phyloP scores from a whole-genome alignment of 2,888 invertebrate genomes.

The Drosophila picticornis region DNA sequence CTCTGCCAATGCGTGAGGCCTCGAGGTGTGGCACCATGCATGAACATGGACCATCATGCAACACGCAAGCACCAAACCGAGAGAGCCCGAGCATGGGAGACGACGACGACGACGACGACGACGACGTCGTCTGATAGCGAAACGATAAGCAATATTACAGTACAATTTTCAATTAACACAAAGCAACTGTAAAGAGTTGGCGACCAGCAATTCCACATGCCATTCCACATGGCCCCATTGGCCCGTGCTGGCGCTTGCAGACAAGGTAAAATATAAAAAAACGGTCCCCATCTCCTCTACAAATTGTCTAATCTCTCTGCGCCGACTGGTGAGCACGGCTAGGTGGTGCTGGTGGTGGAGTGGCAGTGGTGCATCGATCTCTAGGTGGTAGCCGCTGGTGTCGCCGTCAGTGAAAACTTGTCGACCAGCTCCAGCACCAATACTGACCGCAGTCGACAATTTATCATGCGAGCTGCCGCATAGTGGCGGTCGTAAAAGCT shows the following conservation, averaged over 20 bases:
- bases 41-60: conserved; percentile 45
- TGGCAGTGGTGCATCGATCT: conserved; percentile 55
- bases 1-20: conserved; percentile 77
- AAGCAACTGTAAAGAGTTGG: conserved; percentile 74
- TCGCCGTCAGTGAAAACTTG: conserved; percentile 57
- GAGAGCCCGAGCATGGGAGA: conserved; percentile 32
- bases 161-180: conserved; percentile 85
- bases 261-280: conserved; percentile 31
- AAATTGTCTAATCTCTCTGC: conserved; percentile 79
- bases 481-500: conserved; percentile 67
- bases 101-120: conserved; percentile 44
- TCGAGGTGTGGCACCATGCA: conserved; percentile 65
- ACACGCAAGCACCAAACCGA: conserved; percentile 49
- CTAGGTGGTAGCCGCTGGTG: conserved; percentile 50
- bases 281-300: conserved; percentile 58
- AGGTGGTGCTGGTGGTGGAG: conserved; percentile 18
- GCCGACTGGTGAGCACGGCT: conserved; percentile 12
- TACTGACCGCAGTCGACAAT: conserved; percentile 72
- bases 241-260: conserved; percentile 73
- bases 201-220: conserved; percentile 41
- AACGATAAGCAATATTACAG: conserved; percentile 83
- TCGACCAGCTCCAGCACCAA: conserved; percentile 55
- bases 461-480: conserved; percentile 75
- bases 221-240: conserved; percentile 40
- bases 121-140: conserved; percentile 67